Base-by-base conservation (phyloP, 92 coral and sea anemone genomes). In the Epizoanthus scotinus region DNA sequence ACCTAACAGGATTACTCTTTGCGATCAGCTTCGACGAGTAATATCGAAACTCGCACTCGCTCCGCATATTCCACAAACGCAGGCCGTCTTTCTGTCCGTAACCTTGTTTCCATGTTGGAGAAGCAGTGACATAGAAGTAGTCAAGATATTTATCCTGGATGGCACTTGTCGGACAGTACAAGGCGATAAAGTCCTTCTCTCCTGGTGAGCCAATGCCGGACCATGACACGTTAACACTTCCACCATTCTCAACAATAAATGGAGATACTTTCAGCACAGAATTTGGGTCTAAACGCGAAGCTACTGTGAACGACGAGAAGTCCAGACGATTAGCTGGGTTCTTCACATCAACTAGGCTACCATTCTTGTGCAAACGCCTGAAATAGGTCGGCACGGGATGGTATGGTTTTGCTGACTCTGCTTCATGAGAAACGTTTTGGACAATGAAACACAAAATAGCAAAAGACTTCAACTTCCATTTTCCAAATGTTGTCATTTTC, bases 151-250 rank as follows among this genome's bases (percentile, higher is more conserved):
- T 86, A 8, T 91, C 63, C 14, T 90, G 88, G 19, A 75, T 67
- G 50, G 91, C 92, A 9, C 67, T 89, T 42, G 85, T 88, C 12
- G 99, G 99, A 60, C 99, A 95, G 60, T 90, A 93, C 22, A 95
- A 72, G 18, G 92, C 90, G 40, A 95, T 80, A n/a, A 93, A 73
- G 78, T 93, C 99, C 8, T 56, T 70, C 24, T 65, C 59, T 49
- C 73, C 81, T 19, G 95, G 82, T 27, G 73, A 72, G 10, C 63
- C 63, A 17, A 91, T 79, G 15, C 94, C 93, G 6, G 81, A 70
- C 99, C 98, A 95, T 15, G 85, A 53, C 9, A 95, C 98, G 7
- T 71, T 91, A 20, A 95, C 92, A 69, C 53, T 44, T 40, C 78
- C 91, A 21, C 94, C 95, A 75, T 93, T 89, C 10, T 71, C 87